phyloP scores from a whole-genome alignment of 2,113 vertebrate genomes.

The Bostrychus sinensis region DNA sequence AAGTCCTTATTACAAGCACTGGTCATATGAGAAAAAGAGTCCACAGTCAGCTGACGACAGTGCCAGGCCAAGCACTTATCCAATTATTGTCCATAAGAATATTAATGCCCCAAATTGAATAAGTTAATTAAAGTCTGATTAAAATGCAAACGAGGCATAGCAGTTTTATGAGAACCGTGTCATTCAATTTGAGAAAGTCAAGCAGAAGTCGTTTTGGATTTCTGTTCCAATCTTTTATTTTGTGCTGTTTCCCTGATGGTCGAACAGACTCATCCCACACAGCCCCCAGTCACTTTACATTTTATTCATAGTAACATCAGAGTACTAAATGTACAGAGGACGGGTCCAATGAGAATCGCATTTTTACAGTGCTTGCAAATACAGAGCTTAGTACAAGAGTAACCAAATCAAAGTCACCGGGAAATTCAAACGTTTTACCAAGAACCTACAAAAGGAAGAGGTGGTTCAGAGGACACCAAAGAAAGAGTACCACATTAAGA shows the following conservation, averaged over 20 bases:
- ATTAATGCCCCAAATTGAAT: slow-evolving; percentile 12
- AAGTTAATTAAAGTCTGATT: slow-evolving; percentile 29
- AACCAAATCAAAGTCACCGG: slow-evolving; percentile 85
- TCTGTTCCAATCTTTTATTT: slow-evolving; percentile 50
- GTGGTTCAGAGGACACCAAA: slow-evolving; percentile 78
- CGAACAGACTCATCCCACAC: slow-evolving; percentile 50
- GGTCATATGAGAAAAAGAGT: neutral
- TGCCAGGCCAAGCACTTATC: neutral
- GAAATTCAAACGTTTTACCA: slow-evolving; percentile 80
- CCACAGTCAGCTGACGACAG: neutral
- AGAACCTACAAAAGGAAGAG: slow-evolving; percentile 77
- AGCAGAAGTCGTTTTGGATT: slow-evolving; percentile 19
- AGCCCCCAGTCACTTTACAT: slow-evolving; percentile 77
- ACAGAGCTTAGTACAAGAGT: slow-evolving; percentile 90
- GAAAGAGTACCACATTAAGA: slow-evolving; percentile 78
- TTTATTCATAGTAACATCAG: slow-evolving; percentile 93
- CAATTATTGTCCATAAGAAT: slow-evolving; percentile 10
- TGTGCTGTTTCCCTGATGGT: slow-evolving; percentile 39
- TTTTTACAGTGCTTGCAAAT: slow-evolving; percentile 90
- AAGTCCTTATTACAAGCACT: too few species aligned
- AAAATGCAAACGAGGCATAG: slow-evolving; percentile 16
- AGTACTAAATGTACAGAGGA: slow-evolving; percentile 92
- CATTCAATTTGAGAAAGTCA: slow-evolving; percentile 30
- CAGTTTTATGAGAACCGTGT: slow-evolving; percentile 6
- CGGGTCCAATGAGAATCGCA: slow-evolving; percentile 84